Evolutionary conservation across 2,113 vertebrate genomes (phyloP).

Genomic region (Centropus bengalensis): DNA sequence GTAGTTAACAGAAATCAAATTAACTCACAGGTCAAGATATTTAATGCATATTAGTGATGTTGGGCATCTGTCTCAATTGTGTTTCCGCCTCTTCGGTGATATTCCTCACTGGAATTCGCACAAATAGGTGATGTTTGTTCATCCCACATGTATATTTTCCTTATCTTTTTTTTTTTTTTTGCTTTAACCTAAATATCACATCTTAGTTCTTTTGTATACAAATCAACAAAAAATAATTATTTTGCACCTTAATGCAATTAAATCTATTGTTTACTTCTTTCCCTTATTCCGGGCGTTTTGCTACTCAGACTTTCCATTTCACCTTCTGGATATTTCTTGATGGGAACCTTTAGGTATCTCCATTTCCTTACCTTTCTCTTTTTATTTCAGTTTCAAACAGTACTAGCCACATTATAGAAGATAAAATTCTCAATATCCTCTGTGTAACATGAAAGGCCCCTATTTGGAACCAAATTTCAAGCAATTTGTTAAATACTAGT

Average conservation of each 20-base stretch:
- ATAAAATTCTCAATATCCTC: slow-evolving; percentile 39
- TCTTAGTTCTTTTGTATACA: slow-evolving; percentile 39
- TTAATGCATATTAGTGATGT: background rate
- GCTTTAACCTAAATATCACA: slow-evolving; percentile 22
- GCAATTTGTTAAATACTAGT: background rate
- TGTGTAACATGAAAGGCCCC: background rate
- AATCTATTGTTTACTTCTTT: slow-evolving; percentile 31
- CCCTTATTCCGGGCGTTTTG: background rate
- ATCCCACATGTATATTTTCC: slow-evolving; percentile 32
- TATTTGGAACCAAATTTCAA: slow-evolving; percentile 19
- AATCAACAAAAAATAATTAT: slow-evolving; percentile 41
- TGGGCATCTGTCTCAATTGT: background rate
- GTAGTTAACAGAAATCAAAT: background rate
- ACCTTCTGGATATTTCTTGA: slow-evolving; percentile 7
- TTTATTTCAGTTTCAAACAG: slow-evolving; percentile 37
- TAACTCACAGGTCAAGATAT: background rate
- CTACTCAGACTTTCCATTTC: slow-evolving; percentile 2
- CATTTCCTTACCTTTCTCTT: background rate
- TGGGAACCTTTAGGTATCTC: slow-evolving; percentile 20
- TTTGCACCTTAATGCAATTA: slow-evolving; percentile 53
- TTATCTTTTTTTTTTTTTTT: slow-evolving; percentile 45
- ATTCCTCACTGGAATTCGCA: slow-evolving; percentile 9
- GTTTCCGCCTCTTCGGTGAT: background rate
- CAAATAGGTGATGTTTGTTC: slow-evolving; percentile 38
- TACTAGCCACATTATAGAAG: background rate